Evolutionary conservation across 2,888 invertebrate genomes (phyloP), one percentile per base, ranked within the genome.

Genomic region (Antheraea assamensis): DNA sequence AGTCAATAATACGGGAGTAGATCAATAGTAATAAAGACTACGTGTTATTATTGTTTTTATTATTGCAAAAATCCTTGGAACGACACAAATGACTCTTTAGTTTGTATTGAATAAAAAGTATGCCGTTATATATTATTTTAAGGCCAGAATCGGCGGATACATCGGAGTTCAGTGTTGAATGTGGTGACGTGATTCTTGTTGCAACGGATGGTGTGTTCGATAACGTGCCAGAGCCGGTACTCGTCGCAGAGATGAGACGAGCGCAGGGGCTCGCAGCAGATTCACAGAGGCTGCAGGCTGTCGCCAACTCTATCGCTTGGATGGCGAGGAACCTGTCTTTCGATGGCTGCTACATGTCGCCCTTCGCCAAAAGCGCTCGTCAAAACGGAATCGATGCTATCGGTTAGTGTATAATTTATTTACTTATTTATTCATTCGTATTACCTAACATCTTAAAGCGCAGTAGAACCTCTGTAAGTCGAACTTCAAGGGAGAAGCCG

Each of bases 121-220:
- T 52, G 21, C 13, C 42, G 42, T 42, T 42, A 42, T 58, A 64
- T 30, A 17, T 64, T 64, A 30, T 10, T 73, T 55, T 58, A 55
- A 97, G 98, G 89, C 99, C 99, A 13, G 98, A 98, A 85, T 97
- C 98, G 71, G 99, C 99, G 30, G 97, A 98, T 78, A 98, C 97
- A 64, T 96, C 97, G 31, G 97, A 98, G 88, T 98, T 99, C 90
- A 96, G 96, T 3, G 98, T 98, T 72, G 97, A 98, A 90, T 97
- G 98, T 86, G 99, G 99, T 72, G 99, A 99, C 92, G 98, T 98
- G 73, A 98, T 99, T 85, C 95, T 99, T 61, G 96, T 99, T 73
- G 99, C 99, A 35, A 99, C 99, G 1, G 99, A 99, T 93, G 99
- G 99, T 73, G 98, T 99, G 74, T 99, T 99, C 94, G 99, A 99